Evolutionary conservation across 2,888 invertebrate species (phyloP), one percentile per base, ranked within the genome.

Genomic region (Prionchulus punctatus): DNA sequence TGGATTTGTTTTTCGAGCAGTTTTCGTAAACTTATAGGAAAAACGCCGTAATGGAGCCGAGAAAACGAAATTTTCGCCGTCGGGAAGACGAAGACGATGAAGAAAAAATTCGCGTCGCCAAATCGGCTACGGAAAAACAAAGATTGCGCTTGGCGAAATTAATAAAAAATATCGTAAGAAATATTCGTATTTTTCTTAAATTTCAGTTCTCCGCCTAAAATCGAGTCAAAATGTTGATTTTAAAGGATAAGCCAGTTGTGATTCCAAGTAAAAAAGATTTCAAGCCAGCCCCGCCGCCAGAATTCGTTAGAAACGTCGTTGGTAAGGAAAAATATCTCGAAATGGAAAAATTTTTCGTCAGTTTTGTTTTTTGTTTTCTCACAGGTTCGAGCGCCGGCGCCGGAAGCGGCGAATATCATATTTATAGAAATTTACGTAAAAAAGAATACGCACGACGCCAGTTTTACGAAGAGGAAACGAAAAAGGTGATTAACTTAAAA

Each of bases 391-490:
- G 90, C 77, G 94, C 94, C 36, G 96, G 96, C 26, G 96, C 94
- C 36, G 96, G 96, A 1, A 91, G 91, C 58, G 94, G 94, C 12
- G 96, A 96, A 73, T 96, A 96, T 73, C 94, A 96, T 73, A 92
- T 96, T 0, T 96, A 96, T 68, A 79, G 96, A 58, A 92, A 94
- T 73, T 78, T 94, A 42, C 75, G 94, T 50, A 78, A 94, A 58
- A 86, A 92, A 72, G 94, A 96, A 75, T 90, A 90, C 74, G 87
- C 91, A 0, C 78, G 96, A 58, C 90, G 92, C 71, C 90, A 90
- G 71, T 85, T 81, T 68, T 86, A 90, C 67, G 84, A 86, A 68
- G 85, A 88, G 67, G 85, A 85, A 73, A 84, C 84, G 65, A 82
- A 82, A 73, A 82, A 82, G 77, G 87, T 85, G 74, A 61, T 51